Percentiles rank a stretch among this genome's conserved stretches.
Evolutionary conservation across 1,140 invertebrate species (phyloP).

Genomic region (Drosophila murphyi): DNA sequence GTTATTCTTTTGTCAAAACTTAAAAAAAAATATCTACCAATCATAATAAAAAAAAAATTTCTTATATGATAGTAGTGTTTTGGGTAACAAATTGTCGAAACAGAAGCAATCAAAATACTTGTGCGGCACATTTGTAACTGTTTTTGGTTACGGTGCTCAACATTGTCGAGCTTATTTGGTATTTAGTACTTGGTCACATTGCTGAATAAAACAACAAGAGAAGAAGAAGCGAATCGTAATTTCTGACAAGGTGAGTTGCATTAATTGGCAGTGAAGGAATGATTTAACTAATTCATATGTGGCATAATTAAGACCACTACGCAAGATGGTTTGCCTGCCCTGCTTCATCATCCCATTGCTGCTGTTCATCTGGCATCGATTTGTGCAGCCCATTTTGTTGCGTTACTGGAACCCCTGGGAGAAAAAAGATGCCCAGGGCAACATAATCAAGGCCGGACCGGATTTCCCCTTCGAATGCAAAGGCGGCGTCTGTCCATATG

Average conservation of each 20-base stretch:
- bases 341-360: constrained; percentile 91
- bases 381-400: constrained; percentile 89
- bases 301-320: not conserved
- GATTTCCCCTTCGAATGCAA: constrained; percentile 87
- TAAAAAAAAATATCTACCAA: too few species aligned
- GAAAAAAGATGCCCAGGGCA: constrained; percentile 86
- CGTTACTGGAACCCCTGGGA: constrained; percentile 92
- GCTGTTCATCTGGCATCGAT: constrained; percentile 91
- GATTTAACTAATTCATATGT: not conserved
- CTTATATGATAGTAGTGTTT: too few species aligned
- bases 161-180: not conserved
- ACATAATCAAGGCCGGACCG: constrained; percentile 84
- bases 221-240: not conserved
- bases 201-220: not conserved
- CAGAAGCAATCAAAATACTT: not conserved
- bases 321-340: constrained; percentile 90
- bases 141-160: not conserved
- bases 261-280: not conserved
- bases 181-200: constrained; percentile 23
- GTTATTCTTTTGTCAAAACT: too few species aligned
- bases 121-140: not conserved
- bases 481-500: constrained; percentile 84
- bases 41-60: too few species aligned
- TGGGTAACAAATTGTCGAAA: not conserved
- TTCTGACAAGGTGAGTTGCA: constrained; percentile 35